Conservation (phyloP, 2,797 vertebrate genomes). For the Anniella stebbinsi region DNA sequence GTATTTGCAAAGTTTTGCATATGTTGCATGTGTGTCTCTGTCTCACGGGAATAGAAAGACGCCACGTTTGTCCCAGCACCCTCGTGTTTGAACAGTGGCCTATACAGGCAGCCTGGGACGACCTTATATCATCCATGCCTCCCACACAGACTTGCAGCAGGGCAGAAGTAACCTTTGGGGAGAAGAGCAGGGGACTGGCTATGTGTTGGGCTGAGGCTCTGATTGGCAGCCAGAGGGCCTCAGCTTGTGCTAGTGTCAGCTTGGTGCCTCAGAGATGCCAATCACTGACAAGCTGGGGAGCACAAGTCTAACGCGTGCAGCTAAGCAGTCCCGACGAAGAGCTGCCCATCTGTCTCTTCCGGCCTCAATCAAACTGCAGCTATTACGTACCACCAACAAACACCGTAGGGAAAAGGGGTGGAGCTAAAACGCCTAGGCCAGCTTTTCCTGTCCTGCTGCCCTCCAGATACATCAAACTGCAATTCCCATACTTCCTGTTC, state of each 20-base stretch:
- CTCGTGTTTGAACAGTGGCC: slow-evolving; percentile 11
- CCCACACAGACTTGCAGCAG: not conserved
- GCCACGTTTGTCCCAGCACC: too few species aligned
- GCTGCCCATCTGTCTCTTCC: slow-evolving; percentile 8
- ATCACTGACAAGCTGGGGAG: slow-evolving; percentile 49
- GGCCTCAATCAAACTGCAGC: slow-evolving; percentile 23
- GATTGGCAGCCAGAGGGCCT: slow-evolving; percentile 38
- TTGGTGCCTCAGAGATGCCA: slow-evolving; percentile 37
- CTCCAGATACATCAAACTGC: too few species aligned
- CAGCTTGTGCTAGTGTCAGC: slow-evolving; percentile 46
- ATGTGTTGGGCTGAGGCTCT: not conserved
- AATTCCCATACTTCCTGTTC: too few species aligned
- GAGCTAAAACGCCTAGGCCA: too few species aligned
- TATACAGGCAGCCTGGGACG: slow-evolving; percentile 18
- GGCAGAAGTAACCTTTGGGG: not conserved
- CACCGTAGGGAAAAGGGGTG: not conserved
- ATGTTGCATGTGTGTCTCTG: too few species aligned
- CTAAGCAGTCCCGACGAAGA: slow-evolving; percentile 43
- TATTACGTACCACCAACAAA: not conserved
- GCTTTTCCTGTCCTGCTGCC: too few species aligned
- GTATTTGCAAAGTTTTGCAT: too few species aligned
- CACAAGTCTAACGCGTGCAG: rapidly evolving
- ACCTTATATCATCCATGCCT: rapidly evolving
- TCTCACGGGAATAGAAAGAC: too few species aligned
- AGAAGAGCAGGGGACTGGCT: slow-evolving; percentile 4